phyloP scores from a whole-genome alignment of 2,113 vertebrate species.

The Siniperca knerii region DNA sequence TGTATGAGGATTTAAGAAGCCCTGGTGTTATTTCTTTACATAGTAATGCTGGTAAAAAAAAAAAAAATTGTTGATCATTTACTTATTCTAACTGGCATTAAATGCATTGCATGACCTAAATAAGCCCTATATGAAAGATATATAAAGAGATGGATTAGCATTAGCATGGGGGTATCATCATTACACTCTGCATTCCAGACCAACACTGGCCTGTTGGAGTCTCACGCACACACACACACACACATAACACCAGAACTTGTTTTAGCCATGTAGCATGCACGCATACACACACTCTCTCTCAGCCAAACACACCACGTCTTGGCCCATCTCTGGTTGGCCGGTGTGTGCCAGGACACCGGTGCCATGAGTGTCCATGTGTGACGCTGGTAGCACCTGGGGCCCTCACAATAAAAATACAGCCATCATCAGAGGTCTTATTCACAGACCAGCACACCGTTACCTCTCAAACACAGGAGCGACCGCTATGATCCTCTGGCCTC shows the following conservation, averaged over 20 bases:
- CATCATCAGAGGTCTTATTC: constrained; percentile 75
- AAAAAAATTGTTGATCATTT: neutral
- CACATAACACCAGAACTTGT: constrained; percentile 6
- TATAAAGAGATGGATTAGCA: constrained; percentile 52
- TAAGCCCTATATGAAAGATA: constrained; percentile 16
- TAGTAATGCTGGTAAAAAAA: neutral
- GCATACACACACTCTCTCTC: constrained; percentile 22
- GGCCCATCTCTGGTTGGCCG: constrained; percentile 51
- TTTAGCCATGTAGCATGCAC: constrained; percentile 18
- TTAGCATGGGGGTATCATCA: constrained; percentile 39
- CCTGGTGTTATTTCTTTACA: constrained; percentile 36
- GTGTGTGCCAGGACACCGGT: constrained; percentile 61
- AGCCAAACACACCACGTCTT: constrained; percentile 56
- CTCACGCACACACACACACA: constrained; percentile 7
- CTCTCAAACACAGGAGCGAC: constrained; percentile 47
- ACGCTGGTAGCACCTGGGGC: constrained; percentile 77
- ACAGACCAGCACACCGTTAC: constrained; percentile 66
- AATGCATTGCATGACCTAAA: constrained; percentile 37
- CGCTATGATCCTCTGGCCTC: constrained; percentile 34
- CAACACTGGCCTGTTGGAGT: constrained; percentile 32
- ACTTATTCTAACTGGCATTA: constrained; percentile 29
- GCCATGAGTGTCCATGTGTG: constrained; percentile 76
- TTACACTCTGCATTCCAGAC: constrained; percentile 53
- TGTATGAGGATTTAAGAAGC: constrained; percentile 34
- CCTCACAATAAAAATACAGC: constrained; percentile 76